Base-by-base conservation (phyloP, 2,797 vertebrate genomes). In the Sebastes cheni region DNA sequence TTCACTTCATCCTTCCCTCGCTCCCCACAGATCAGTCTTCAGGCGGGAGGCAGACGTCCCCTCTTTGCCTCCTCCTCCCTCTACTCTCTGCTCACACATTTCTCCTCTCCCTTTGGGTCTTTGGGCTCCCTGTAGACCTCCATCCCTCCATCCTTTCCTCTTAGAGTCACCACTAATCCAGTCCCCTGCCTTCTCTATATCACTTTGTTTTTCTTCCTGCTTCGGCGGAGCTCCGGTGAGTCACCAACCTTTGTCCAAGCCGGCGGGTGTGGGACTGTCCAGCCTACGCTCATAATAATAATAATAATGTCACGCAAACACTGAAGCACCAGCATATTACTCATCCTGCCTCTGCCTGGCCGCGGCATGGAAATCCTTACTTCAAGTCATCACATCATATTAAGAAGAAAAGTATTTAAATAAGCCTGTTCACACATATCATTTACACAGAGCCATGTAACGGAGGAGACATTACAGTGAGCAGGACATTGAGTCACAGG, bases 211-310 rank as follows among this genome's bases (percentile, higher is more conserved):
- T 81, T 89, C 59, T 9, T 81, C 79, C 75, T 84, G 67, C 71
- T 89, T 25, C 1, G 12, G 42, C 82, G 79, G 78, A 71, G 80
- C 78, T 80, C 74, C 67, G 34, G 59, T 92, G 91, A 91, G 78
- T 90, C 91, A 82, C 82, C 87, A 87, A 86, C 86, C 84, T 87
- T 88, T 88, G 87, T 91, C 88, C 75, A 50, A 79, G 82, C 86
- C 77, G 68, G 67, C 9, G 67, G 88, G 66, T 83, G 84, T 75
- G 59, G 78, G 78, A 81, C 86, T 68, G 30, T 88, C 84, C 82
- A 81, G 55, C 85, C 79, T 68, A 82, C 75, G 56, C 79, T 72
- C 32, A 55, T 52, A 66, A 60, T 50, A 50, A 74, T 73, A 66
- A 60, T 74, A 66, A 60, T 50, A 50, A 74, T 76, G 68, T 71